Evolutionary conservation across 2,113 vertebrate genomes (phyloP), one percentile per base, ranked within the genome.

Genomic region (Ptilonorhynchus violaceus): DNA sequence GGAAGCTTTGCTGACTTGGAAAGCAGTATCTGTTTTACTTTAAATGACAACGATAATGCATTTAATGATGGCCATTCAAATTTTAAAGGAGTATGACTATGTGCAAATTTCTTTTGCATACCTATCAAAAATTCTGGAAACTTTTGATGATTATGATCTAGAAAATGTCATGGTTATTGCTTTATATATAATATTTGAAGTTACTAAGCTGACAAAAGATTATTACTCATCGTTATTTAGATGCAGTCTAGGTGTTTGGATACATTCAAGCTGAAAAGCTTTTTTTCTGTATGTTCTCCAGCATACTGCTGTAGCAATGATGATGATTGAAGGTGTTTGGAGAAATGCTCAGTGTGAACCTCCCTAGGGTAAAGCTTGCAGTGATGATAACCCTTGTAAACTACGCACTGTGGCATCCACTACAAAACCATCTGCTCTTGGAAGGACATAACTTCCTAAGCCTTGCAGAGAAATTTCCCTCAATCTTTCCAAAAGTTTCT

Each of bases 1-100:
- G 77, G 68, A 68, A 89, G 89, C 75, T 87, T 85, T 95, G 76
- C 89, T 92, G 92, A 96, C 93, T 95, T 55, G 33, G 59, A 87
- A 89, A 81, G 52, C 15, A 44, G 35, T 85, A 13, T 94, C 87
- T 77, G 37, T 82, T 92, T 85, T 80, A 90, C 56, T 89, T 82
- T 60, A 86, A 73, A 69, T 67, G 83, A 37, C 50, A 59, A 59
- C 8, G 11, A 44, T 94, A 96, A 95, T 81, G 67, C 41, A 33
- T 94, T 82, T 87, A 77, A 77, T 92, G 55, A 73, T 47, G 74
- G 69, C 53, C 47, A 35, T 85, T 78, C 8, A 6, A 42, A 49
- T 88, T 88, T 75, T 89, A 69, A 44, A 41, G 28, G 13, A 8
- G 37, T 49, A 58, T 69, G 70, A 52, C 56, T 75, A 7, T 37